Conservation (phyloP, 2,888 invertebrate genomes). For the Augochlorella aurata region DNA sequence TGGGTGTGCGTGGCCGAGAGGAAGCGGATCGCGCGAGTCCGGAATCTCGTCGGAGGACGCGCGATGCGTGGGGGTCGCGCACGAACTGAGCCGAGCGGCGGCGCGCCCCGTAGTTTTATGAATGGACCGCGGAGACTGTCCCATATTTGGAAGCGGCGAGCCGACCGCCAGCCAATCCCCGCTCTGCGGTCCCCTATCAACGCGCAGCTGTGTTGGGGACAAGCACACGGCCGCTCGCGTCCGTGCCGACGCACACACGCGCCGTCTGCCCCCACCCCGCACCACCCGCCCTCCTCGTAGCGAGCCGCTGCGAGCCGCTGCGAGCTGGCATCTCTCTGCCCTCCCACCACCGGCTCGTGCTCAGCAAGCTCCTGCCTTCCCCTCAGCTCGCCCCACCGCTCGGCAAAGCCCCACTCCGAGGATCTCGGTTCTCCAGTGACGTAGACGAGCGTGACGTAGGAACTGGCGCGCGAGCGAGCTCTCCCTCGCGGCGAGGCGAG, state of each 20-base stretch:
- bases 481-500: constrained; percentile 51
- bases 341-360: constrained; percentile 76
- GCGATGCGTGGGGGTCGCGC: constrained; percentile 82
- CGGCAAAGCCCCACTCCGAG: constrained; percentile 61
- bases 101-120: constrained; percentile 91
- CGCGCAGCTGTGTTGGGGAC: constrained; percentile 47
- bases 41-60: constrained; percentile 70
- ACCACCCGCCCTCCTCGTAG: constrained; percentile 62
- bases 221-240: constrained; percentile 28
- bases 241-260: constrained; percentile 50
- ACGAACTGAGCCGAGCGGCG: constrained; percentile 84
- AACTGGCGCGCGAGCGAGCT: constrained; percentile 57
- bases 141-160: constrained; percentile 91
- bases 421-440: constrained; percentile 76
- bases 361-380: constrained; percentile 78
- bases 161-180: constrained; percentile 83
- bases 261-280: constrained; percentile 39
- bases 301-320: constrained; percentile 45
- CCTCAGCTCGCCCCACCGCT: constrained; percentile 37
- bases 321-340: constrained; percentile 50
- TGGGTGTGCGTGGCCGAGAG: constrained; percentile 52
- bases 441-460: constrained; percentile 71
- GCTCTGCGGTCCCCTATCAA: constrained; percentile 71
- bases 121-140: constrained; percentile 89
- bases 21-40: constrained; percentile 56